Percentiles rank a stretch among this genome's conserved stretches.
Conservation (phyloP, 2,797 vertebrate genomes). For the Meriones psammophilus region DNA sequence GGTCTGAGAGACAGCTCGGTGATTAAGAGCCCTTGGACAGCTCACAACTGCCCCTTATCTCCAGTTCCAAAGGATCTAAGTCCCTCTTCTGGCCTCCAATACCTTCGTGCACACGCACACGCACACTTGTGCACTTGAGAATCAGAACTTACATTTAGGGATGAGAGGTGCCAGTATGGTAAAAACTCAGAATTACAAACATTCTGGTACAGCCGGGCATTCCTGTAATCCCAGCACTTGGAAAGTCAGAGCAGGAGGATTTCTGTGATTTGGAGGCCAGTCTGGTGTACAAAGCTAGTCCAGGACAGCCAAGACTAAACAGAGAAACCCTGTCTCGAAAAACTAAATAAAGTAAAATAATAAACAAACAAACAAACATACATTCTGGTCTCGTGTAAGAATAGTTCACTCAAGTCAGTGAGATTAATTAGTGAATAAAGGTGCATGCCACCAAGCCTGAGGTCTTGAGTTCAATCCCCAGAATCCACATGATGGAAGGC, state of each 20-base stretch:
- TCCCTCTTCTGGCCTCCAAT: background rate
- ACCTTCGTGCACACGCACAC: background rate
- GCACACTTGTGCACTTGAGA: background rate
- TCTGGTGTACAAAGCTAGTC: no score
- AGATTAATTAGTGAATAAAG: background rate
- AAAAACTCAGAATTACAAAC: background rate
- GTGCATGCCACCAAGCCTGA: background rate
- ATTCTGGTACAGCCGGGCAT: no score
- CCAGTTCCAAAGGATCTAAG: background rate
- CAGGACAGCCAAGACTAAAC: no score
- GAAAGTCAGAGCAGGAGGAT: no score
- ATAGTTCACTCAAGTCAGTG: background rate
- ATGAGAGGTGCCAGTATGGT: background rate
- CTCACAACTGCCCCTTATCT: background rate
- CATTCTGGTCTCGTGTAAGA: background rate
- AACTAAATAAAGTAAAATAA: no score
- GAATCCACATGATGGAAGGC: background rate
- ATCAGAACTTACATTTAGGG: background rate
- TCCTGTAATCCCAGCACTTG: no score
- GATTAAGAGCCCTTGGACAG: background rate
- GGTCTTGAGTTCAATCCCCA: background rate
- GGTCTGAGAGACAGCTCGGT: background rate
- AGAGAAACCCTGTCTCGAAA: no score
- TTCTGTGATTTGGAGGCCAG: no score
- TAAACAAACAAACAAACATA: background rate